Conservation (phyloP, 1,140 invertebrate genomes). For the Chrysopa pallens region DNA sequence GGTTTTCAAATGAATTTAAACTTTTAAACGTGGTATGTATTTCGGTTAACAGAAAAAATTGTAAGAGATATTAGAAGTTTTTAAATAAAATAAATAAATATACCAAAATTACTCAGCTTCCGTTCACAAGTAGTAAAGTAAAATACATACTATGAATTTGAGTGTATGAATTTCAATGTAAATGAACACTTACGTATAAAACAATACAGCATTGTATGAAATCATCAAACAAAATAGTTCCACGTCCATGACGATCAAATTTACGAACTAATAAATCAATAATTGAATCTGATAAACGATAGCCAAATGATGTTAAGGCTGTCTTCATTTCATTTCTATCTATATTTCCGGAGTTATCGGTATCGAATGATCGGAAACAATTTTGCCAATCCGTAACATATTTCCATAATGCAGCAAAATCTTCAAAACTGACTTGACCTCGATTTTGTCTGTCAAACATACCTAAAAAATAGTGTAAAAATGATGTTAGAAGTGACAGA, state of each 20-base stretch:
- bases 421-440: conserved; percentile 86
- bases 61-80: no score
- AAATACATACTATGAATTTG: background rate
- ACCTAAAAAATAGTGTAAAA: conserved; percentile 46
- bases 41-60: no score
- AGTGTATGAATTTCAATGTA: background rate
- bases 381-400: conserved; percentile 98
- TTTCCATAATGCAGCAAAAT: conserved; percentile 92
- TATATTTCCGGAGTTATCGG: conserved; percentile 91
- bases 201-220: conserved; percentile 94
- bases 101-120: no score
- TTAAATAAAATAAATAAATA: no score
- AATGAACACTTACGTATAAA: conserved; percentile 66
- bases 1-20: no score
- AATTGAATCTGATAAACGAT: conserved; percentile 69
- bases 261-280: conserved; percentile 72
- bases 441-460: conserved; percentile 91
- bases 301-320: conserved; percentile 86
- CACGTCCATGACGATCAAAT: conserved; percentile 83
- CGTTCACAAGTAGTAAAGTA: background rate
- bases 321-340: conserved; percentile 77
- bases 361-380: conserved; percentile 87
- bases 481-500: no score
- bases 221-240: conserved; percentile 92
- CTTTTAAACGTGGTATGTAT: no score